A percentile compares a stretch with the other conserved stretches of the same genome.
These are phyloP conservation scores for Exocentrus adspersus DNA, from an alignment of 2,888 invertebrate genomes.

Conservation along the genomic window DNA sequence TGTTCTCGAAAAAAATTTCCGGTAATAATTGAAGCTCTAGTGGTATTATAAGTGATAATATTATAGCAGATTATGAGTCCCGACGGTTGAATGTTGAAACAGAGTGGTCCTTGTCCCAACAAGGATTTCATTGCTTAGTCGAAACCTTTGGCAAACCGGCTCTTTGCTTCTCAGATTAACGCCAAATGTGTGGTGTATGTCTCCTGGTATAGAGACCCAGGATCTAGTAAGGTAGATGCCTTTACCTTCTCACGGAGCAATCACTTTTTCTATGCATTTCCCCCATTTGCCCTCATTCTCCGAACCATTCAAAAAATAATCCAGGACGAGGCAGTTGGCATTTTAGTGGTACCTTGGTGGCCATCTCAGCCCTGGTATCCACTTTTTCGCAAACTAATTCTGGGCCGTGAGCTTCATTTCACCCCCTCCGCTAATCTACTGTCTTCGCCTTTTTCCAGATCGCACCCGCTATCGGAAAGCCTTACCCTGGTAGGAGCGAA, in stretches of 20 bases:
- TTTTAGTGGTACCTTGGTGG: conserved; percentile 39
- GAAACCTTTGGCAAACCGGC: conserved; percentile 13
- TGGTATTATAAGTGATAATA: too few species aligned
- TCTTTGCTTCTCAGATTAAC: conserved; percentile 26
- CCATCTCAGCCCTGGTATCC: too few species aligned
- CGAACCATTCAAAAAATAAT: conserved; percentile 47
- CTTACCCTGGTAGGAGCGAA: conserved; percentile 25
- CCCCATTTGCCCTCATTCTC: conserved; percentile 46
- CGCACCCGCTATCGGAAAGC: conserved; percentile 17
- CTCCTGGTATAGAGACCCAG: conserved; percentile 5
- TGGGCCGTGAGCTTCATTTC: conserved; percentile 7
- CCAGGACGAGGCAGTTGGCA: conserved; percentile 44
- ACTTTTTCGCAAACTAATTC: background rate
- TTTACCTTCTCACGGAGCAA: conserved; percentile 22
- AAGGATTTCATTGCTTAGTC: conserved; percentile 20
- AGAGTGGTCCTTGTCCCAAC: conserved; percentile 33
- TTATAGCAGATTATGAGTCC: conserved; percentile 38
- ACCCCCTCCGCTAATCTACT: conserved; percentile 4
- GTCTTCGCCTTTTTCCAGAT: conserved; percentile 23
- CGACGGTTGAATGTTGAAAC: conserved; percentile 27
- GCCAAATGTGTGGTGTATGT: background rate
- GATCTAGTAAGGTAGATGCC: conserved; percentile 32
- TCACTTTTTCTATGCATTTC: conserved; percentile 46
- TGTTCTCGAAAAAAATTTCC: too few species aligned
- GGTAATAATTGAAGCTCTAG: too few species aligned